Base-by-base conservation (phyloP, 2,113 vertebrate species). In the Epinephelus lanceolatus region DNA sequence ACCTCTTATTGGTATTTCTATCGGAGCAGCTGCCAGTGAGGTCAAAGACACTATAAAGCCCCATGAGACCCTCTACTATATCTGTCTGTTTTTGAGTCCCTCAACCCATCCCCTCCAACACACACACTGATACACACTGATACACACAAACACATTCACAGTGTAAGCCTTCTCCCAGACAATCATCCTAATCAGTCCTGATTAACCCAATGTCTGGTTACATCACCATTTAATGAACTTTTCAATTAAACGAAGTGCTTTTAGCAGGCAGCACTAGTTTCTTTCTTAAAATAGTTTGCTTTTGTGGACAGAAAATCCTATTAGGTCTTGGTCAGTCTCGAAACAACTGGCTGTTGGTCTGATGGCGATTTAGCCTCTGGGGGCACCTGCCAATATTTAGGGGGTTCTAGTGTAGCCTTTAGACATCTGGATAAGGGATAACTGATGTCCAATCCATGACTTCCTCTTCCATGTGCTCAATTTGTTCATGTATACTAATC, bases 21-120 rank as follows among this genome's bases (percentile, higher is more conserved):
- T 90, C 66, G 76, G 74, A 92, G 83, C 90, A 92, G 91, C 91
- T 92, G 93, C 62, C 74, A 77, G 72, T 70, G 65, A 79, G 84
- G 92, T 89, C 84, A 89, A 66, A 86, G 80, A 91, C 79, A 83
- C 81, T 47, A 60, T 76, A 85, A 88, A 74, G n/a, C 80, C 90
- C 71, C 88, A 71, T 53, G 88, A 89, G 88, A 76, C 23, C 51
- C 57, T 70, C 74, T 57, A 71, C 73, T 78, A 85, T 84, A 83
- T 86, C 62, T 82, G 56, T 88, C 71, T 78, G 40, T 89, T 45
- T 77, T 45, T 77, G 55, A 27, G 25, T 78, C n/a, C 71, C 55
- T 71, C 53, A 56, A n/a, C 71, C 25, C 19, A 0, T 37, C 33
- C 33, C 3, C 45, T 40, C 15, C 12, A 33, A 60, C 42, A 76